Conservation (phyloP, 2,113 vertebrate species). For the Oxyruncus cristatus region DNA sequence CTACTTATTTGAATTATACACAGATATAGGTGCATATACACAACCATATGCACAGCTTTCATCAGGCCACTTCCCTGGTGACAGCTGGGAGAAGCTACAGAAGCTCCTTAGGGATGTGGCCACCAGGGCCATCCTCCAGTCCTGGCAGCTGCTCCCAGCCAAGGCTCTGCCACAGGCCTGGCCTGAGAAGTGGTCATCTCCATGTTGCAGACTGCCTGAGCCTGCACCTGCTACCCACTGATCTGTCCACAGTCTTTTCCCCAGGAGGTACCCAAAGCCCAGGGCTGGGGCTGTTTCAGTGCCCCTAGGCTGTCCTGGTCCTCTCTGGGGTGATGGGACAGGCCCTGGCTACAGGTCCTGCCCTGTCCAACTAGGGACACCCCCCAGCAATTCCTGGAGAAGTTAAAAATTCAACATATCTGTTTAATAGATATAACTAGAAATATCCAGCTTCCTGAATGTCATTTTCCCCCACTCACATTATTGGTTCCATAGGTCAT, state of each 20-base stretch:
- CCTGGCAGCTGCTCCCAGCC: rapidly evolving
- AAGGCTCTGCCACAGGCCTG: rapidly evolving
- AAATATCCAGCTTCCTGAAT: background rate
- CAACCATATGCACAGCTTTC: background rate
- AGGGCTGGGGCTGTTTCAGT: rapidly evolving
- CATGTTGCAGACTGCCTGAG: rapidly evolving
- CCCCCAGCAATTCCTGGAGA: background rate
- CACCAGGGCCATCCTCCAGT: background rate
- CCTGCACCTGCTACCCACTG: rapidly evolving
- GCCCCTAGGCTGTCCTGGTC: background rate
- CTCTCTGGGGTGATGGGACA: background rate
- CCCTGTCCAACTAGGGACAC: background rate
- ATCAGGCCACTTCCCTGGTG: background rate
- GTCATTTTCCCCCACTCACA: background rate
- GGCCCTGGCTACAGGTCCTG: background rate
- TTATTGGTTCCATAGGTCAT: background rate
- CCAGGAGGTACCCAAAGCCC: rapidly evolving
- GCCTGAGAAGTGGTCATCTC: no score
- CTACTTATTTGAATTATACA: background rate
- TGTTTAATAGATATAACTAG: background rate
- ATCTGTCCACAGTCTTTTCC: background rate
- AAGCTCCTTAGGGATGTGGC: rapidly evolving
- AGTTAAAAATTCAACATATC: background rate
- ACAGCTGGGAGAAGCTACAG: rapidly evolving
- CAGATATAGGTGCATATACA: rapidly evolving